Evolutionary conservation across 35 echinoderm and acorn worm species (phyloP).

Genomic region (Apostichopus japonicus): DNA sequence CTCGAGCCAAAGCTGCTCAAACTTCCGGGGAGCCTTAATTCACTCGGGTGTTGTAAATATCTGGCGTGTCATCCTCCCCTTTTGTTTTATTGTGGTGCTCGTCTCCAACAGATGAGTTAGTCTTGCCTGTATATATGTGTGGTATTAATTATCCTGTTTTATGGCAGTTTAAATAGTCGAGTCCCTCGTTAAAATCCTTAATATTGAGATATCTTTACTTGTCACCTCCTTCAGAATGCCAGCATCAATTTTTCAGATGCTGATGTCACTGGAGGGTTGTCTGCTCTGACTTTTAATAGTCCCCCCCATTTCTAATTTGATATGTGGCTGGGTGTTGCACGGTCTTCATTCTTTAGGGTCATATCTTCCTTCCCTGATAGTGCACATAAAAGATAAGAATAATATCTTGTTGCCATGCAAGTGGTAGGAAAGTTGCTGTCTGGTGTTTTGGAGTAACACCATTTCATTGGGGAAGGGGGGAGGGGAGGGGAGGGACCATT

Average conservation of each 20-base stretch:
- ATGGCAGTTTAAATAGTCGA: conserved; percentile 15
- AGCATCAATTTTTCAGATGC: conserved; percentile 9
- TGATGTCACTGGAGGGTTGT: background rate
- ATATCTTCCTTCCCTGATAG: background rate
- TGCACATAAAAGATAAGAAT: no score
- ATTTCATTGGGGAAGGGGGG: no score
- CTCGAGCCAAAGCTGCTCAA: background rate
- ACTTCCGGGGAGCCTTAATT: background rate
- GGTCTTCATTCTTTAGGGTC: background rate
- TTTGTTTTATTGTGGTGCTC: background rate
- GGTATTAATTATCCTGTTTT: conserved; percentile 14
- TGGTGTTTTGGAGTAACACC: no score
- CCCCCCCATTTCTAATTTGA: background rate
- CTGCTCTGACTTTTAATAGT: background rate
- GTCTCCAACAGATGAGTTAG: background rate
- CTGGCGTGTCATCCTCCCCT: background rate
- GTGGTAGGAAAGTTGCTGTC: no score
- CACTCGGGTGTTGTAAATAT: background rate
- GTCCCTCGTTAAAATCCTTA: conserved; percentile 13
- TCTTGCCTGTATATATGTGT: background rate
- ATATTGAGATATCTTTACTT: background rate
- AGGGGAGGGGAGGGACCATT: no score
- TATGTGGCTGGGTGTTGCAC: background rate
- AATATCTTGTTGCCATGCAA: no score
- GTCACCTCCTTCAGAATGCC: background rate